Evolutionary conservation across 2,113 vertebrate genomes (phyloP).

Genomic region (Micronisus gabar): DNA sequence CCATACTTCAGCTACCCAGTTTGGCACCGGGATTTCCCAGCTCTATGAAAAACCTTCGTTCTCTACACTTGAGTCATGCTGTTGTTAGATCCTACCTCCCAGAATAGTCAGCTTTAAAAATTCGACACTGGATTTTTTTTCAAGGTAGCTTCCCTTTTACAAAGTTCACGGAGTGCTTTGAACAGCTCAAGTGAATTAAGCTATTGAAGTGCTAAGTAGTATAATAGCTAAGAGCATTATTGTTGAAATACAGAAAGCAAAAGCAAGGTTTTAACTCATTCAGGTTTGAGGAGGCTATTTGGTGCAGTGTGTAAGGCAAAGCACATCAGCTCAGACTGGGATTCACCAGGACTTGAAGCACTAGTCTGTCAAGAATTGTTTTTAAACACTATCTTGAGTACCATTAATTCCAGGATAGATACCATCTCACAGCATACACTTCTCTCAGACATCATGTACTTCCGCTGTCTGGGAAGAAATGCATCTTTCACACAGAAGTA

Average conservation of each 20-base stretch:
- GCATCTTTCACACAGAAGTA: not conserved
- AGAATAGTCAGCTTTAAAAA: not conserved
- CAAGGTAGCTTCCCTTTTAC: not conserved
- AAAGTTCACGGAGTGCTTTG: not conserved
- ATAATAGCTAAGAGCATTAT: not conserved
- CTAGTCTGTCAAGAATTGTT: not conserved
- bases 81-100: not conserved
- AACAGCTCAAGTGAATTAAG: not conserved
- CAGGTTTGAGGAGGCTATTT: not conserved
- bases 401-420: not conserved
- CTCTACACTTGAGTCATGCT: not conserved
- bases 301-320: not conserved
- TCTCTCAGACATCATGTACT: not conserved
- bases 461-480: not conserved
- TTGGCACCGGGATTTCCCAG: not conserved
- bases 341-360: not conserved
- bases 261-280: not conserved
- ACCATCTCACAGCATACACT: not conserved
- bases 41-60: fast-evolving
- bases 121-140: not conserved
- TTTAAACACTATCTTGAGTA: not conserved
- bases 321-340: not conserved
- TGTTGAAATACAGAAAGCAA: not conserved
- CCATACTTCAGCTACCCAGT: not conserved
- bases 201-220: not conserved